phyloP scores from a whole-genome alignment of 2,797 vertebrate genomes.

The Trachops cirrhosus region DNA sequence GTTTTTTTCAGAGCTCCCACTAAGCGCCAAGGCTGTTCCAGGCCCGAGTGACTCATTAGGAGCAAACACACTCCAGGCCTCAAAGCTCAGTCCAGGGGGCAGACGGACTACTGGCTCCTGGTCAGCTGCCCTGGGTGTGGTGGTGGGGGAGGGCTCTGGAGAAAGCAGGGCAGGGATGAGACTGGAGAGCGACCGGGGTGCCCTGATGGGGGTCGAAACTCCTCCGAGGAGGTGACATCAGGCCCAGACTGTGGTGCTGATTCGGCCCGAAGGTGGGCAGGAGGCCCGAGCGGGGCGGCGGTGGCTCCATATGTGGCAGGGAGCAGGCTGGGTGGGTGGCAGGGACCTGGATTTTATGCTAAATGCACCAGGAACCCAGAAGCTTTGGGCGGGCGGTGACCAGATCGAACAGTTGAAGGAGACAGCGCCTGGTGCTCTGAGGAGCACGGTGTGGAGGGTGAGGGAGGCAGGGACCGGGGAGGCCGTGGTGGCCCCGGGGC shows the following conservation, averaged over 20 bases:
- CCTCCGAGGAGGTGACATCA: not conserved
- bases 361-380: not conserved
- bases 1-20: not conserved
- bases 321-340: not conserved
- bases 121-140: no score
- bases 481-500: no score
- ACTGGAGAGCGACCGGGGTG: not conserved
- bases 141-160: not conserved
- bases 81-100: not conserved
- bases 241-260: not conserved
- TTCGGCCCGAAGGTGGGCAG: not conserved
- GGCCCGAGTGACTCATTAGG: not conserved
- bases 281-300: not conserved
- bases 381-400: not conserved
- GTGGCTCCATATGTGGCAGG: not conserved
- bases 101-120: rapidly evolving
- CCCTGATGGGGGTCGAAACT: not conserved
- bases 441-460: rapidly evolving
- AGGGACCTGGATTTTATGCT: not conserved
- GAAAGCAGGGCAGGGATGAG: not conserved
- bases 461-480: not conserved
- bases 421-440: not conserved
- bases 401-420: not conserved
- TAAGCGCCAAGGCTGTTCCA: not conserved
- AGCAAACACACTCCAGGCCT: not conserved